Evolutionary conservation across 2,888 invertebrate species (phyloP).

Genomic region (Adelphocoris suturalis): DNA sequence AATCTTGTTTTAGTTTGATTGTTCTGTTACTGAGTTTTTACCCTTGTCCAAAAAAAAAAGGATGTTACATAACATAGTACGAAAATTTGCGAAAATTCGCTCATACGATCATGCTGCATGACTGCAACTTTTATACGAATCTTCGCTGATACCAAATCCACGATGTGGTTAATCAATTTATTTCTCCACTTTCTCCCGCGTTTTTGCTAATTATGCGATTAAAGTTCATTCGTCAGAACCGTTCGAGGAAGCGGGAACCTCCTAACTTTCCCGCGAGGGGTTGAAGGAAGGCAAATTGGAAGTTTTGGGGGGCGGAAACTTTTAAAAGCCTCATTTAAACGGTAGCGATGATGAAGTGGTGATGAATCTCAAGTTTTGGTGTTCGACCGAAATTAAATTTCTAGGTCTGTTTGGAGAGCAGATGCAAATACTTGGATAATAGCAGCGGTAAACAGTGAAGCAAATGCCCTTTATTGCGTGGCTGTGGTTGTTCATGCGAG

Average conservation of each 20-base stretch:
- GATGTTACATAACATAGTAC: no score
- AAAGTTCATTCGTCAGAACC: slow-evolving; percentile 2
- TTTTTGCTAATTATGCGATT: slow-evolving; percentile 11
- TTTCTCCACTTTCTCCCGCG: not conserved
- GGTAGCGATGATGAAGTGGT: slow-evolving; percentile 7
- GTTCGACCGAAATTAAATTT: not conserved
- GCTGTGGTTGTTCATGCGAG: no score
- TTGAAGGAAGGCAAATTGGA: not conserved
- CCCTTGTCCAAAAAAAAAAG: no score
- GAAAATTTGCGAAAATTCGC: no score
- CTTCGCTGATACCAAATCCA: no score
- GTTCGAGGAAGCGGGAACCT: not conserved
- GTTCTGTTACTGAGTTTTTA: no score
- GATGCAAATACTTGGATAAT: not conserved
- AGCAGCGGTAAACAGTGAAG: no score
- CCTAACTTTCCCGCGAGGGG: not conserved
- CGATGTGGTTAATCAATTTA: no score
- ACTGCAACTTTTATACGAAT: no score
- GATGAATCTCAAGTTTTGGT: slow-evolving; percentile 22
- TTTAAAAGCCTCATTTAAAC: not conserved
- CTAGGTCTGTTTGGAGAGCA: not conserved
- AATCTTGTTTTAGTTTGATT: no score
- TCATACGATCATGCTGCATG: no score
- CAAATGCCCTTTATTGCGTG: no score
- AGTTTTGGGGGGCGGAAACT: not conserved